These are phyloP conservation scores for Brachyistius frenatus DNA, from an alignment of 2,113 vertebrate species.

Conservation along the genomic window DNA sequence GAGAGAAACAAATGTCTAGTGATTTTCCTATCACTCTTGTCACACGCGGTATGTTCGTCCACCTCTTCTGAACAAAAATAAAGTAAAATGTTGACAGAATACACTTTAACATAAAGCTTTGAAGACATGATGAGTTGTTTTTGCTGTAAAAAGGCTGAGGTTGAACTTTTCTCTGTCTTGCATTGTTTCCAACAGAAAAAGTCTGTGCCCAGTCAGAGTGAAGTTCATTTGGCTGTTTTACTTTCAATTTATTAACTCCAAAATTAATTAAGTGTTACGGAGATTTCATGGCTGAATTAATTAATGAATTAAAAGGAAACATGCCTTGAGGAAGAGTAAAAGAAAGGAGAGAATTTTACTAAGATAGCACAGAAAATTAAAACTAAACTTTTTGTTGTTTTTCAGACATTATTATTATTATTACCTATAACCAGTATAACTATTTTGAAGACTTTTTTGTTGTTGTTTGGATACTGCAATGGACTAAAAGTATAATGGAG, in stretches of 20 bases:
- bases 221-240: constrained; percentile 30
- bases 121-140: constrained; percentile 45
- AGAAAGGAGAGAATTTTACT: constrained; percentile 15
- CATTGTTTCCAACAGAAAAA: constrained; percentile 46
- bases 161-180: constrained; percentile 28
- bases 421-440: constrained; percentile 33
- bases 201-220: constrained; percentile 26
- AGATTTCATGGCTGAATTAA: constrained; percentile 13
- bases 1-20: constrained; percentile 31
- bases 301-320: constrained; percentile 1
- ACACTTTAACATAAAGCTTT: constrained; percentile 20
- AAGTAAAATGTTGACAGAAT: neutral
- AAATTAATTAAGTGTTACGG: constrained; percentile 2
- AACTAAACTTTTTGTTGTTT: constrained; percentile 49
- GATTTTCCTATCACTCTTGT: constrained; percentile 31
- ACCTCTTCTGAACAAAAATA: constrained; percentile 23
- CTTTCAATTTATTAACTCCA: constrained; percentile 20
- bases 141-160: neutral
- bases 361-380: constrained; percentile 30
- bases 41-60: constrained; percentile 46
- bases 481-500: constrained; percentile 25
- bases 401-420: constrained; percentile 45
- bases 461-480: constrained; percentile 49
- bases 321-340: constrained; percentile 32
- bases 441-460: constrained; percentile 43